Percentiles rank a stretch among this genome's conserved stretches.
Evolutionary conservation across 2,797 vertebrate species (phyloP).

Genomic region (Phoebastria nigripes): DNA sequence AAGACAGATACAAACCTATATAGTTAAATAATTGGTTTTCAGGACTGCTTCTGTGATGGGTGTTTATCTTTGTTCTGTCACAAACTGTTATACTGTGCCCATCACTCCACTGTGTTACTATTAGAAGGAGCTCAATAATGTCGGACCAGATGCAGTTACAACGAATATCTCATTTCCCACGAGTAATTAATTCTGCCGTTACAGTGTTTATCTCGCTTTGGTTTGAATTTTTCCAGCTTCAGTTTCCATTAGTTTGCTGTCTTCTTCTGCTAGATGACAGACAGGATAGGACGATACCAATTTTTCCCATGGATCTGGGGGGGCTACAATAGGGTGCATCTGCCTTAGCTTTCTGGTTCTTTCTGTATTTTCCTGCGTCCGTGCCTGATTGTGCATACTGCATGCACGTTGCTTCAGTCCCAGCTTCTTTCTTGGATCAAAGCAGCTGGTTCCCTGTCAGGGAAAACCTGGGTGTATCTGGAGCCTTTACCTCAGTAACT

Average conservation of each 20-base stretch:
- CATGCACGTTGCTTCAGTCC: rapidly evolving
- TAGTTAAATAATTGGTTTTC: slow-evolving; percentile 1
- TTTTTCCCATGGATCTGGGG: background rate
- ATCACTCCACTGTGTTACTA: background rate
- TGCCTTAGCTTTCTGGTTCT: background rate
- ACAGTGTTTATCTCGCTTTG: background rate
- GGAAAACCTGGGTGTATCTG: background rate
- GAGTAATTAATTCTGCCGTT: background rate
- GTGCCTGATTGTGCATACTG: background rate
- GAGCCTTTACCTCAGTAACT: background rate
- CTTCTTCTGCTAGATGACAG: background rate
- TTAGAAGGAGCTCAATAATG: background rate
- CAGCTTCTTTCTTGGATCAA: background rate
- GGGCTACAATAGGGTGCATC: background rate
- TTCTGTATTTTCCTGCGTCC: background rate
- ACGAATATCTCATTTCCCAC: background rate
- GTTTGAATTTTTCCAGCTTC: slow-evolving; percentile 11
- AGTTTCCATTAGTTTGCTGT: background rate
- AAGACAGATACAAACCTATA: background rate
- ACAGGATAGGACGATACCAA: background rate
- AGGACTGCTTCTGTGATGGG: background rate
- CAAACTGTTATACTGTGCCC: background rate
- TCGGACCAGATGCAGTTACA: background rate
- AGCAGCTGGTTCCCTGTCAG: background rate
- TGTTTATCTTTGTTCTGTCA: slow-evolving; percentile 21